Evolutionary conservation across 1,140 invertebrate genomes (phyloP).

Genomic region (Fopius arisanus): DNA sequence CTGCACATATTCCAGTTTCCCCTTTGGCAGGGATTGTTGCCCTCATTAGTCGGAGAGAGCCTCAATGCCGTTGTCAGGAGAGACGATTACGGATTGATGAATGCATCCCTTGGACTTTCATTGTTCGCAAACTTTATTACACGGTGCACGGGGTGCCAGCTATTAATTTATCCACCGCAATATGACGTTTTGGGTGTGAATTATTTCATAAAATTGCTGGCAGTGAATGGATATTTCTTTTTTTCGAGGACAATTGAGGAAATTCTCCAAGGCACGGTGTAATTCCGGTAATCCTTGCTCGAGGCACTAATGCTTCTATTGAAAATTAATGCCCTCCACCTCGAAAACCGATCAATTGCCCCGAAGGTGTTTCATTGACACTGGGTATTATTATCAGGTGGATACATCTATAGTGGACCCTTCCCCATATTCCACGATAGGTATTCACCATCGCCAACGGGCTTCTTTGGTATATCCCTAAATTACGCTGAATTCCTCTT

Average conservation of each 20-base stretch:
- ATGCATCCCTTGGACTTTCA: background rate
- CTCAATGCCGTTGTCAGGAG: background rate
- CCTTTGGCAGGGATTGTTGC: background rate
- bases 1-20: background rate
- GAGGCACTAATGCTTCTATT: background rate
- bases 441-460: background rate
- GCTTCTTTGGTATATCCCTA: conserved; percentile 14
- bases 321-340: background rate
- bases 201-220: too few relatives aligned
- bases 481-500: conserved; percentile 29
- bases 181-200: too few relatives aligned
- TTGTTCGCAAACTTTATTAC: background rate
- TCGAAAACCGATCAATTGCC: background rate
- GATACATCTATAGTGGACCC: background rate
- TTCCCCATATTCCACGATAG: too few relatives aligned
- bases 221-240: too few relatives aligned
- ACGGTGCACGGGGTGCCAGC: too few relatives aligned
- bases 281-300: background rate
- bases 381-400: background rate
- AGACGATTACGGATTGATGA: background rate
- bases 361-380: background rate
- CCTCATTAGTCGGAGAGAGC: background rate
- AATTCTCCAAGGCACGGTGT: background rate
- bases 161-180: too few relatives aligned
- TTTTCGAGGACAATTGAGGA: background rate